phyloP scores from a whole-genome alignment of 2,113 vertebrate genomes.

The Amblyornis subalaris region DNA sequence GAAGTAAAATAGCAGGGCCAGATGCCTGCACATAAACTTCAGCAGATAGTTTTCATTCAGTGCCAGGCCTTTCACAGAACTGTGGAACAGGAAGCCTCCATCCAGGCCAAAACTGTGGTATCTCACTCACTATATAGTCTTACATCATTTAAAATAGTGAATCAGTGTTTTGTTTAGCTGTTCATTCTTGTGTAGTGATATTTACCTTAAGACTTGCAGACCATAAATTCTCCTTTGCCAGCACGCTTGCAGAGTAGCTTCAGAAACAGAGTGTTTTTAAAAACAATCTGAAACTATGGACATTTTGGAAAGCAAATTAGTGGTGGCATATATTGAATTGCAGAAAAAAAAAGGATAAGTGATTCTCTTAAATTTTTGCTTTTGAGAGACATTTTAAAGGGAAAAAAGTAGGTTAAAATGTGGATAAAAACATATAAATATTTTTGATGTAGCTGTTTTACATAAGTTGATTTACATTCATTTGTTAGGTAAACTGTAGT shows the following conservation, averaged over 20 bases:
- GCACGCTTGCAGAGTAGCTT: background rate
- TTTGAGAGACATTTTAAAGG: background rate
- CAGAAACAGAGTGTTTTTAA: background rate
- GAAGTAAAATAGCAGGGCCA: background rate
- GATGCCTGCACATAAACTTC: background rate
- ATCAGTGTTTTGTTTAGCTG: constrained; percentile 12
- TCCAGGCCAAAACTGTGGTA: background rate
- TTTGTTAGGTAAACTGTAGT: background rate
- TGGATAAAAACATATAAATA: background rate
- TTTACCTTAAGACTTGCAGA: background rate
- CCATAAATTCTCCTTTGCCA: background rate
- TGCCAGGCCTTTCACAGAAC: background rate
- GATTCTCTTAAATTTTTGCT: background rate
- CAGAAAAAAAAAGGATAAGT: background rate
- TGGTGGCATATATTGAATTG: background rate
- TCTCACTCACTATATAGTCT: background rate
- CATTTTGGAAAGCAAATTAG: background rate
- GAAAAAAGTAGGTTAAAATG: background rate
- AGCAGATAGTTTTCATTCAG: background rate
- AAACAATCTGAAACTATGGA: background rate
- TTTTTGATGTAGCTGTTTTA: background rate
- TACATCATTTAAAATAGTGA: background rate
- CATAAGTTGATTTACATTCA: fast-evolving
- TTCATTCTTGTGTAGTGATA: background rate
- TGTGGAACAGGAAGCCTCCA: background rate